Evolutionary conservation across 2,888 invertebrate species (phyloP), one percentile per base, ranked within the genome.

Genomic region (Ferdinandea cuprea): DNA sequence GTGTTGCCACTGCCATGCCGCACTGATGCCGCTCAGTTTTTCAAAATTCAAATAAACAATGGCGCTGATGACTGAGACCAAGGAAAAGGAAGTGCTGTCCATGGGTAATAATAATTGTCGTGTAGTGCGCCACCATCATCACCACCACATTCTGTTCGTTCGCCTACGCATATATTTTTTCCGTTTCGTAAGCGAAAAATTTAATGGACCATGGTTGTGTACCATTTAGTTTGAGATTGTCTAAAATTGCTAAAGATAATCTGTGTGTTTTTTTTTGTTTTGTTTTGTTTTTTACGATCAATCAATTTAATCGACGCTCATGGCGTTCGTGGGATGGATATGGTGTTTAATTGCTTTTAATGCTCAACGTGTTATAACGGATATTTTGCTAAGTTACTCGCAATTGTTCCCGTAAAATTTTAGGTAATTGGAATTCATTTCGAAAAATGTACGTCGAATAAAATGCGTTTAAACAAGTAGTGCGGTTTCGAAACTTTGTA

Each of bases 301-400:
- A 81, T 81, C 71, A 76, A 77, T 72, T 77, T 72, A 77, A 77
- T 81, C 80, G 80, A 35, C 56, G 32, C 65, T 50, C 69, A 74
- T 58, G 68, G 61, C 61, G 56, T 74, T 74, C 58, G 65, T 74
- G 63, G 71, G 61, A 28, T 71, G 65, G 9, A 59, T 59, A 30
- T 73, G 50, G 69, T 40, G 65, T 72, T 71, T 73, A 50, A 76
- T 81, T 35, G 65, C 40, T 17, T 9, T 25, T 66, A 32, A 40
- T n/a, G n/a, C 46, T 32, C 40, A 37, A 65, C 37, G 59, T 72
- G 71, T 66, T 65, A 50, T 35, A 61, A 25, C 28, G 58, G 44
- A 50, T 52, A 58, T 74, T 74, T 69, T 61, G n/a, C n/a, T 73
- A 80, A 66, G 25, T 61, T 74, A 76, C 61, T 76, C 35, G 54